phyloP scores from a whole-genome alignment of 2,113 vertebrate species.

The Cettia cetti region DNA sequence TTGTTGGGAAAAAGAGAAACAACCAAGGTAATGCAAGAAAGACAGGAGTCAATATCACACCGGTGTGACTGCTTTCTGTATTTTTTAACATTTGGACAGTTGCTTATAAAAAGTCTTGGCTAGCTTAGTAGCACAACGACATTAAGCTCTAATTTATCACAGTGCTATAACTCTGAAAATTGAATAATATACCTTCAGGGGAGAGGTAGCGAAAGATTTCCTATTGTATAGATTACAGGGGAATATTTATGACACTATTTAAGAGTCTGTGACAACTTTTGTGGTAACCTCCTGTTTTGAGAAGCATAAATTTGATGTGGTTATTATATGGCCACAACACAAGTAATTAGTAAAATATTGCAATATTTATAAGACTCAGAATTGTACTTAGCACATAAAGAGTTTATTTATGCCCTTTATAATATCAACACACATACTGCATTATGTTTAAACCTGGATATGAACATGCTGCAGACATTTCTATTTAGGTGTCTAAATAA shows the following conservation, averaged over 20 bases:
- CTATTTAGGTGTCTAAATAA: neutral
- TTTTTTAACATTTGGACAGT: neutral
- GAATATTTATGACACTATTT: neutral
- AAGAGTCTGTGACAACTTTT: neutral
- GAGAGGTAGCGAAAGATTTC: neutral
- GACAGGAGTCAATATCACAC: neutral
- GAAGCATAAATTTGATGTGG: neutral
- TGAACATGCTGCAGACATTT: neutral
- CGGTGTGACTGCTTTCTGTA: neutral
- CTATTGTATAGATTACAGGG: neutral
- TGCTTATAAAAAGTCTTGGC: neutral
- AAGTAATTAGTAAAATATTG: neutral
- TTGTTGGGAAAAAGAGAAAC: neutral
- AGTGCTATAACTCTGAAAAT: neutral
- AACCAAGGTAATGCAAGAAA: neutral
- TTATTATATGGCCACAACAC: neutral
- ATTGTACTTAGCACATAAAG: neutral
- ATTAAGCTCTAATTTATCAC: slow-evolving; percentile 2
- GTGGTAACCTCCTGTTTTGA: neutral
- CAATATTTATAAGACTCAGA: neutral
- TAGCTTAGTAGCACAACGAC: neutral
- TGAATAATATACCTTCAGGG: neutral
- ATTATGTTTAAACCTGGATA: neutral
- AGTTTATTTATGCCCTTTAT: neutral
- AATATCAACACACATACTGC: neutral